These are phyloP conservation scores for Hyposoter dolosus DNA, from an alignment of 2,888 invertebrate species.

Conservation along the genomic window DNA sequence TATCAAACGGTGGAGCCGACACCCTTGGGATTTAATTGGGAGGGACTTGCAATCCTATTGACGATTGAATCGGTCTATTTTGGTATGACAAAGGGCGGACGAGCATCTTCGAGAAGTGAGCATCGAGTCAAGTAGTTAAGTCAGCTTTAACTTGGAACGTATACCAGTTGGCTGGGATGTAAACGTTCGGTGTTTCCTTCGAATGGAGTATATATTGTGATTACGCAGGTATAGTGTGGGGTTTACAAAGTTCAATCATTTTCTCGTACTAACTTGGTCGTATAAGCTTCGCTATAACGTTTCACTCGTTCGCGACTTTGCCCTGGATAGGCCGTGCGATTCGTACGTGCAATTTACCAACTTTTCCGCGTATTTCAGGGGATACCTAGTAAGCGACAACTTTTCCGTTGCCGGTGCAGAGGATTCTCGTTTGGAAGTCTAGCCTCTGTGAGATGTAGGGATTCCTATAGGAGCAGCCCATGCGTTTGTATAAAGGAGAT, in stretches of 20 bases:
- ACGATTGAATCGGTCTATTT: slow-evolving; percentile 39
- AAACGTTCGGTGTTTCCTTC: slow-evolving; percentile 49
- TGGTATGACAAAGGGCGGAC: slow-evolving; percentile 24
- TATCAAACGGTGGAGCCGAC: slow-evolving; percentile 15
- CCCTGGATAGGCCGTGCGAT: slow-evolving; percentile 36
- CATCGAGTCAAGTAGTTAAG: slow-evolving; percentile 17
- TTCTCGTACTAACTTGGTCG: slow-evolving; percentile 62
- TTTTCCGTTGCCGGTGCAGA: slow-evolving; percentile 41
- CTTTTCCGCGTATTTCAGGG: slow-evolving; percentile 46
- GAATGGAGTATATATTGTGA: slow-evolving; percentile 30
- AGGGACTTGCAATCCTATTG: slow-evolving; percentile 7
- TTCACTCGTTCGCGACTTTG: slow-evolving; percentile 52
- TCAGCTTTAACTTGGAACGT: slow-evolving; percentile 41
- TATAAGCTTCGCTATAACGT: slow-evolving; percentile 40
- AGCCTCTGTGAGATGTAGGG: slow-evolving; percentile 29
- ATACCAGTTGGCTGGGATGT: slow-evolving; percentile 16
- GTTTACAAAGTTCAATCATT: slow-evolving; percentile 68
- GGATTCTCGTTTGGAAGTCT: slow-evolving; percentile 53
- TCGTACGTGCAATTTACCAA: slow-evolving; percentile 62
- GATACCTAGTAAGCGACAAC: slow-evolving; percentile 57
- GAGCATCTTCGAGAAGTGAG: slow-evolving; percentile 19
- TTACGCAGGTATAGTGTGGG: slow-evolving; percentile 16
- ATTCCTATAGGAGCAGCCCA: slow-evolving; percentile 31
- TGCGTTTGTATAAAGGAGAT: slow-evolving; percentile 34
- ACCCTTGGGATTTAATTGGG: slow-evolving; percentile 47